phyloP scores from a whole-genome alignment of 2,113 vertebrate genomes.

The Rhabdomys dilectus region DNA sequence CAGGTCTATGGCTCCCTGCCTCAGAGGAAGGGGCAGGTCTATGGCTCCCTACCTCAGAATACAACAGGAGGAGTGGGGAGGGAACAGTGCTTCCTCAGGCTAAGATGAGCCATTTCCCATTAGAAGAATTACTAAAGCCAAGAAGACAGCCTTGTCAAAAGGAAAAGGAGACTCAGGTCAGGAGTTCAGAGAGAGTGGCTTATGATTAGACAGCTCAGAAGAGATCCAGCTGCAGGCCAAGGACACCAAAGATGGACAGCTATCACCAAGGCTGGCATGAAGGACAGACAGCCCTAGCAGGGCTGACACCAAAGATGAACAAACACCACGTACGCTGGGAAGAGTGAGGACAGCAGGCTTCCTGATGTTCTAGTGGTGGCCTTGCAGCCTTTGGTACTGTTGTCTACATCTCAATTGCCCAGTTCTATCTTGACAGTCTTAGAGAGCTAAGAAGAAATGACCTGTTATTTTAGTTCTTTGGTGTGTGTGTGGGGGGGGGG shows the following conservation, averaged over 20 bases:
- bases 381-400: not conserved
- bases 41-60: not conserved
- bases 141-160: not conserved
- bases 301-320: rapidly evolving
- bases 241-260: not conserved
- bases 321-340: not conserved
- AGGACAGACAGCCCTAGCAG: not conserved
- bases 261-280: no score
- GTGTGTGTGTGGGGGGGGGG: not conserved
- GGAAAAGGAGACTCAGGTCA: not conserved
- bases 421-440: not conserved
- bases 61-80: not conserved
- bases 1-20: not conserved
- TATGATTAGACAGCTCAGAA: rapidly evolving
- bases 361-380: no score
- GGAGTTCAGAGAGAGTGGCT: not conserved
- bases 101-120: not conserved
- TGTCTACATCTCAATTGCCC: not conserved
- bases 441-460: not conserved
- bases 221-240: not conserved
- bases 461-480: not conserved
- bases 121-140: not conserved
- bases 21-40: not conserved
- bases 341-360: not conserved
- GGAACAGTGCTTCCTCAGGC: not conserved